These are phyloP conservation scores for Bovichtus variegatus DNA, from an alignment of 2,797 vertebrate species.

Conservation along the genomic window DNA sequence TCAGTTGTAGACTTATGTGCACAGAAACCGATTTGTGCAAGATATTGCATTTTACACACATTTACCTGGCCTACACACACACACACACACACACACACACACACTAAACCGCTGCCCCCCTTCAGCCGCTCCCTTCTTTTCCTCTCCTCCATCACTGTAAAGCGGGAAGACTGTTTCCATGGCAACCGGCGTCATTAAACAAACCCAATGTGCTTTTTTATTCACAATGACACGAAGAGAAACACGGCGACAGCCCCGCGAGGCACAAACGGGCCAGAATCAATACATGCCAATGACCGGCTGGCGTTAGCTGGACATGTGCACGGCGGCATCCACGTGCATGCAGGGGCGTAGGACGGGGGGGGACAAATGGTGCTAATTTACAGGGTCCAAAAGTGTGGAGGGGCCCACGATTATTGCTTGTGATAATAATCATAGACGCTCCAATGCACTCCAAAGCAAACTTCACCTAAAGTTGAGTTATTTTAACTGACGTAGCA, in stretches of 20 bases:
- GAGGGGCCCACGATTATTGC: too few relatives aligned
- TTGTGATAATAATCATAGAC: too few relatives aligned
- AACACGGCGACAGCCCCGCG: constrained; percentile 56
- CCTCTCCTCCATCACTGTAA: constrained; percentile 45
- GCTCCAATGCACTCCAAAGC: too few relatives aligned
- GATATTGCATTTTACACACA: constrained; percentile 25
- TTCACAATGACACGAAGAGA: constrained; percentile 58
- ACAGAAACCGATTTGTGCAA: constrained; percentile 11
- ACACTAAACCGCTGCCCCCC: constrained; percentile 43
- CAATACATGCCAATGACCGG: constrained; percentile 35
- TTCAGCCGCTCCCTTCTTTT: constrained; percentile 58
- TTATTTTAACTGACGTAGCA: too few relatives aligned
- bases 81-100: background rate
- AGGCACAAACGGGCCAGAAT: constrained; percentile 34
- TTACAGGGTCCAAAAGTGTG: too few relatives aligned
- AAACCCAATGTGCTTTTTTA: constrained; percentile 68
- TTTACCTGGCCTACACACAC: constrained; percentile 32
- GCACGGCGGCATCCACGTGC: background rate
- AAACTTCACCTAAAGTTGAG: too few relatives aligned
- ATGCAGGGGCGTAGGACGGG: too few relatives aligned
- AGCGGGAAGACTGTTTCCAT: constrained; percentile 80
- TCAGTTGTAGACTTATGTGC: constrained; percentile 3
- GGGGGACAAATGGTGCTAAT: too few relatives aligned
- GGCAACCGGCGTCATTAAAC: constrained; percentile 82
- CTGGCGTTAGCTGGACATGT: constrained; percentile 6